These are phyloP conservation scores for Spinus olivaceus DNA, from an alignment of 2,797 vertebrate genomes.

Conservation along the genomic window DNA sequence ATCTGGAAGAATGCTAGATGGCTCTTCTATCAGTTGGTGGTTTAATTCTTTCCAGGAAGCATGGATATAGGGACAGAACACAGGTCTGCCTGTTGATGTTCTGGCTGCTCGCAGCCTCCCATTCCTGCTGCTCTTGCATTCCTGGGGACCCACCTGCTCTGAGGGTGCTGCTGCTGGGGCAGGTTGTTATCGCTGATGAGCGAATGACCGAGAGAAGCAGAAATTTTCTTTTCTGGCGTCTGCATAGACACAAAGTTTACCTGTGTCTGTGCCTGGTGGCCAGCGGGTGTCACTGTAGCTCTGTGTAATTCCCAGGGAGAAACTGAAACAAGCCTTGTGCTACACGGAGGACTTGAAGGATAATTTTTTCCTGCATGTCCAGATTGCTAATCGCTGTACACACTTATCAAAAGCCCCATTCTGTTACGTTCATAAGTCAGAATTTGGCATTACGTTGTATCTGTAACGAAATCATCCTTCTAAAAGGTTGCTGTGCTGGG, in stretches of 20 bases:
- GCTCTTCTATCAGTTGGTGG: not conserved
- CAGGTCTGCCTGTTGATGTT: not conserved
- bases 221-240: not conserved
- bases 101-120: not conserved
- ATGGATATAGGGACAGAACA: accelerated
- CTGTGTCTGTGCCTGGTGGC: not conserved
- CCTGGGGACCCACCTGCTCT: not conserved
- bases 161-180: not conserved
- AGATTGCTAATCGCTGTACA: not conserved
- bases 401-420: accelerated
- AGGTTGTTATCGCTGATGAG: accelerated
- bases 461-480: not conserved
- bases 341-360: not conserved
- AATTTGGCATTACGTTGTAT: not conserved
- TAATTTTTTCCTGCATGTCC: not conserved
- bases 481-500: not conserved
- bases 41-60: not conserved
- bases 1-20: not conserved
- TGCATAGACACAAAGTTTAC: not conserved
- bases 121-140: not conserved
- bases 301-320: not conserved
- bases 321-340: accelerated
- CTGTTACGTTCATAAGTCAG: accelerated
- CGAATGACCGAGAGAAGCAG: not conserved
- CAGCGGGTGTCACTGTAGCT: slow-evolving; percentile 60